phyloP scores from a whole-genome alignment of 2,113 vertebrate species.

The Marmota monax region DNA sequence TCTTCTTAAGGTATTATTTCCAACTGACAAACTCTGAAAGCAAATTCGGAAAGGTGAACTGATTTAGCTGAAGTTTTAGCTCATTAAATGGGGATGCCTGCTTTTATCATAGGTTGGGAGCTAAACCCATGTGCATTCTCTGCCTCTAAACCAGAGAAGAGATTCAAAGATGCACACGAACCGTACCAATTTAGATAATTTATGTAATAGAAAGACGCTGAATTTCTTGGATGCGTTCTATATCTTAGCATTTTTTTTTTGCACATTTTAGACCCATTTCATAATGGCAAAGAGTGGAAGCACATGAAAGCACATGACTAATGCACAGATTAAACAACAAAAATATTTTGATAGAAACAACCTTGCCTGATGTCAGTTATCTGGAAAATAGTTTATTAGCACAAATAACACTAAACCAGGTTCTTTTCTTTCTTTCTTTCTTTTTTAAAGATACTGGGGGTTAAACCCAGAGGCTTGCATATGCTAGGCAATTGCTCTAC shows the following conservation, averaged over 20 bases:
- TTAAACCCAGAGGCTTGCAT: no score
- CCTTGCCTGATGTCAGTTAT: conserved; percentile 67
- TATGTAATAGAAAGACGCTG: background rate
- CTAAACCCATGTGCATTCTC: background rate
- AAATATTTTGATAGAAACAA: conserved; percentile 72
- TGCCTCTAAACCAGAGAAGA: background rate
- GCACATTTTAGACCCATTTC: conserved; percentile 41
- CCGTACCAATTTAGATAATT: background rate
- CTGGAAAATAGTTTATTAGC: conserved; percentile 80
- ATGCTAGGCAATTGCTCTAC: background rate
- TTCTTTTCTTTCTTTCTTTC: no score
- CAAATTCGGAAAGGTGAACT: background rate
- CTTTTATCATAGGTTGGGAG: background rate
- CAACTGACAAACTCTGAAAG: background rate
- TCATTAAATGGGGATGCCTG: background rate
- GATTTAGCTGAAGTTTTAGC: background rate
- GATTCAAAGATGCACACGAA: background rate
- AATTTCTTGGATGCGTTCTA: background rate
- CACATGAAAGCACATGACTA: background rate
- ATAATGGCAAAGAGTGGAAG: conserved; percentile 39
- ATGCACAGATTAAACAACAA: conserved; percentile 37
- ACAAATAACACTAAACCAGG: conserved; percentile 41
- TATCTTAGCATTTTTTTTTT: background rate
- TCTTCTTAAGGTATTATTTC: background rate
- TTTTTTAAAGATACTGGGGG: no score